phyloP scores from a whole-genome alignment of 1,140 invertebrate species.

The Parasteatoda tepidariorum region DNA sequence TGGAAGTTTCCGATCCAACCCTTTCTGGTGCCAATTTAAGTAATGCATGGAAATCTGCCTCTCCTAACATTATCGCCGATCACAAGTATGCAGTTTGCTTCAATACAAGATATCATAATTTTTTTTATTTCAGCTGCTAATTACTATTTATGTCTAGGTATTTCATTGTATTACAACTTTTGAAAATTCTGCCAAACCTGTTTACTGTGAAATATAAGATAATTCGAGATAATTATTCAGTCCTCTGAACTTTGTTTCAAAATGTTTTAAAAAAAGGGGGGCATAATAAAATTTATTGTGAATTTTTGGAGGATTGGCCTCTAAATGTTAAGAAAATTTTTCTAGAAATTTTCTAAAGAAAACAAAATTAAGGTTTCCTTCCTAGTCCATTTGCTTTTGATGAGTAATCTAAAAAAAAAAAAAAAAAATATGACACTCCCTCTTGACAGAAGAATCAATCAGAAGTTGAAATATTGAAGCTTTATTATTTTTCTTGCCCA shows the following conservation, averaged over 20 bases:
- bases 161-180: background rate
- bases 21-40: slow-evolving; percentile 30
- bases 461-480: no score
- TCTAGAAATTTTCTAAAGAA: no score
- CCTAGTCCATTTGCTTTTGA: no score
- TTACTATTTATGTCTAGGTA: background rate
- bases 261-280: no score
- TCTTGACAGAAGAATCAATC: no score
- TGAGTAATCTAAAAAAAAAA: no score
- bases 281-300: no score
- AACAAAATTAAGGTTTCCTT: no score
- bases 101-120: background rate
- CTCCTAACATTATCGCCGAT: slow-evolving; percentile 22
- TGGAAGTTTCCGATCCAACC: slow-evolving; percentile 33
- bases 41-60: slow-evolving; percentile 21
- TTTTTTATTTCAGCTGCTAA: background rate
- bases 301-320: no score
- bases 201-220: background rate
- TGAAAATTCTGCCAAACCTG: background rate
- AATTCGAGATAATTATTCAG: background rate
- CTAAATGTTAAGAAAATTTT: no score
- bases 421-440: no score
- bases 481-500: no score
- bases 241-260: background rate
- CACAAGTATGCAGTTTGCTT: slow-evolving; percentile 33